Conservation (phyloP, 2,888 invertebrate genomes). For the Leptinotarsa peninsularis region DNA sequence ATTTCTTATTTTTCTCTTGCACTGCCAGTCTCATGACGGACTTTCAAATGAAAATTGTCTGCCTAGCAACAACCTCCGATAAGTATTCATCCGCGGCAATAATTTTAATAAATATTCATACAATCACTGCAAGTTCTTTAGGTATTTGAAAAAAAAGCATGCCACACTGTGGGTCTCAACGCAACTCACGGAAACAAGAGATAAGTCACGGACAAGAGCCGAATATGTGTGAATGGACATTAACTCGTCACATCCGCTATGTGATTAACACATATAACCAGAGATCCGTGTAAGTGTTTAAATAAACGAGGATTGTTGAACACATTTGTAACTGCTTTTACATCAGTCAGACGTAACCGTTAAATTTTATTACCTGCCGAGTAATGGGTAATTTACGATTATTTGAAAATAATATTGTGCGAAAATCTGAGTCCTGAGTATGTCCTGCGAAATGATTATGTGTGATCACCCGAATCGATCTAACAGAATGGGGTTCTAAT, state of each 20-base stretch:
- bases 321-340: conserved; percentile 4
- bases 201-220: conserved; percentile 2
- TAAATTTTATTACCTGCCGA: neutral
- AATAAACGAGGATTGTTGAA: neutral
- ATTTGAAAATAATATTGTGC: no score
- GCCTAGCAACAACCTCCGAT: no score
- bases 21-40: no score
- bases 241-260: conserved; percentile 4
- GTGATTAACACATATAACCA: conserved; percentile 4
- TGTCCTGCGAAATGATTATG: no score
- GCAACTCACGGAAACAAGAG: neutral
- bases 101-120: no score
- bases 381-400: neutral
- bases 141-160: neutral
- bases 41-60: no score
- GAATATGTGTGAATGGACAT: conserved; percentile 4
- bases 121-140: no score
- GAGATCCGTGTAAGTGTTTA: neutral
- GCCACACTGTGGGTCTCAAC: neutral
- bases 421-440: no score
- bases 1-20: no score
- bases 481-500: no score
- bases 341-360: neutral
- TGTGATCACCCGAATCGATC: no score
- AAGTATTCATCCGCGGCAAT: no score